Conservation (phyloP, 2,888 invertebrate genomes). For the Philereme vetulata region DNA sequence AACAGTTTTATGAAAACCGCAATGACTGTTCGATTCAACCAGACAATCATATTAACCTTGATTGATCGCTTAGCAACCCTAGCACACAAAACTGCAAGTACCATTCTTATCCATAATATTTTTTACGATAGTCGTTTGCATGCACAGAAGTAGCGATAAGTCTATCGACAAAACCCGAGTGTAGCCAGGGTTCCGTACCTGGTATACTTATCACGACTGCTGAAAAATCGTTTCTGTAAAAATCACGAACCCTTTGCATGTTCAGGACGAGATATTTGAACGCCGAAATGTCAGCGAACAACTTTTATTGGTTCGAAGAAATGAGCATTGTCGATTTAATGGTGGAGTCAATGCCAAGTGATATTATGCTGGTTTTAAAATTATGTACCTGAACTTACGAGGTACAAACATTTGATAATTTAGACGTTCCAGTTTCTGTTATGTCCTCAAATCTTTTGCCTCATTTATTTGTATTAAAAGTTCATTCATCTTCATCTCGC, state of each 20-base stretch:
- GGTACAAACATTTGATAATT: too few species aligned
- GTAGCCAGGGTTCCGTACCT: constrained; percentile 54
- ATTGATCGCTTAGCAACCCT: constrained; percentile 24
- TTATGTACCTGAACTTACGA: background rate
- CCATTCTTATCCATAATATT: constrained; percentile 18
- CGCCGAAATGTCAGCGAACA: constrained; percentile 45
- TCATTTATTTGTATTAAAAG: too few species aligned
- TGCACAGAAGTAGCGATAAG: constrained; percentile 45
- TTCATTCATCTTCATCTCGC: too few species aligned
- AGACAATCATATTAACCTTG: constrained; percentile 30
- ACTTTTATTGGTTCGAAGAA: constrained; percentile 41
- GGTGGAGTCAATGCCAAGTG: constrained; percentile 17
- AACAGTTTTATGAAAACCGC: background rate
- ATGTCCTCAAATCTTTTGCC: too few species aligned
- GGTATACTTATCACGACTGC: constrained; percentile 59
- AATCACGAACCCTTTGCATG: constrained; percentile 57
- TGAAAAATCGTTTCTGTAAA: constrained; percentile 65
- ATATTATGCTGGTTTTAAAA: constrained; percentile 1
- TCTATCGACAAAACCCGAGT: constrained; percentile 65
- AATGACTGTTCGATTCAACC: constrained; percentile 1
- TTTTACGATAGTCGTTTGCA: constrained; percentile 40
- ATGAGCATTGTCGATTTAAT: constrained; percentile 41
- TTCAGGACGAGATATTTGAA: constrained; percentile 46
- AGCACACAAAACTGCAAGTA: constrained; percentile 15
- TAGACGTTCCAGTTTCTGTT: too few species aligned